Base-by-base conservation (phyloP, 2,797 vertebrate species). In the Falco concolor region DNA sequence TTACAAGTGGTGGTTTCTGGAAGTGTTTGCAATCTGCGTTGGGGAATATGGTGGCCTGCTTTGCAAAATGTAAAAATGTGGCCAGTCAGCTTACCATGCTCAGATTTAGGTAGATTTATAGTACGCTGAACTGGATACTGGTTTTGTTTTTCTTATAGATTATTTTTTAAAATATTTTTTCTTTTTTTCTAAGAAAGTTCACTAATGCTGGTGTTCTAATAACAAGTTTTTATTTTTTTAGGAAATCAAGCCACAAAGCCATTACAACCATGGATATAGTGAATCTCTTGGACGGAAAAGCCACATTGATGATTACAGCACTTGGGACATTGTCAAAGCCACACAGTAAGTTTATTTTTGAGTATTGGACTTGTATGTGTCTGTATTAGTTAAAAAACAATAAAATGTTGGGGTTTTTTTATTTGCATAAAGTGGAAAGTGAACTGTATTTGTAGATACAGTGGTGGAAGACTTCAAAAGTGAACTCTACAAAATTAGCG, bases 281-380 rank as follows among this genome's bases (percentile, higher is more conserved):
- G 99, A 99, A 96, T 98, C 97, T 49, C 98, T 99, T 65, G 99
- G 98, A 91, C 98, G 99, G 68, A 99, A 99, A 94, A 99, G 98
- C 97, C 99, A 99, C 59, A 98, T 99, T 96, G 99, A 99, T 68
- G 99, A 99, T 98, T 99, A 99, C 84, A 99, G 99, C 98, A 99
- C 99, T 79, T 99, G 99, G 99, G 99, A 99, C 97, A 99, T 99
- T 47, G 99, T 99, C 97, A 99, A 99, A 98, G 99, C 99, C 91
- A 99, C 99, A 83, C 99, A 99, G 99, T 99, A 98, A 99, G 99
- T 98, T 67, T 79, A 7, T 52, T 72, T 90, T 73, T 89, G 53
- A 67, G 27, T 44, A 13, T 80, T 90, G 77, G 9, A 18, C 87
- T 90, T 91, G 15, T 60, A 8, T 61, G 13, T 65, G n/a, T 77